Conservation (phyloP, 2,888 invertebrate genomes). For the Meteorus colon region DNA sequence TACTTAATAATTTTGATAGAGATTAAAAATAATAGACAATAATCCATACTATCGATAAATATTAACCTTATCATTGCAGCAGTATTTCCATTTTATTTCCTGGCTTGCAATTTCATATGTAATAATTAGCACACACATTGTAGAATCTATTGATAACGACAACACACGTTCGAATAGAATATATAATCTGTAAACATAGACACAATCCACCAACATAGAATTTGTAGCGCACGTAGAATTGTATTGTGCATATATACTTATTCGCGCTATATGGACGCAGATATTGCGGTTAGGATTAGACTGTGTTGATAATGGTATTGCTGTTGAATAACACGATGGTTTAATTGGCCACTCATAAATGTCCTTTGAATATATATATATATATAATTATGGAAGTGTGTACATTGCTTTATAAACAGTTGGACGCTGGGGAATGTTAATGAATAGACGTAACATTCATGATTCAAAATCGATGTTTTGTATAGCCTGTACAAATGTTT, state of each 20-base stretch:
- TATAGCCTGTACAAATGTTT: background rate
- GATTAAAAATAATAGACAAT: no score
- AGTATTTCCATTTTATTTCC: no score
- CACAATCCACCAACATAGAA: background rate
- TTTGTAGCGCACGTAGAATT: background rate
- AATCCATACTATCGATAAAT: no score
- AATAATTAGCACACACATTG: background rate
- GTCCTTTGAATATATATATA: background rate
- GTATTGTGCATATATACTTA: background rate
- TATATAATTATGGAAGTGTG: background rate
- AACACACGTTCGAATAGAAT: background rate
- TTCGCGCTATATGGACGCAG: background rate
- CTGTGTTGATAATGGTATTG: slow-evolving; percentile 3
- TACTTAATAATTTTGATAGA: no score
- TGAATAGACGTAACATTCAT: background rate
- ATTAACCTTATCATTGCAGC: no score
- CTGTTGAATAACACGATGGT: slow-evolving; percentile 14
- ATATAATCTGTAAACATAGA: background rate
- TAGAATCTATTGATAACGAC: background rate
- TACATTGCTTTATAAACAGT: slow-evolving; percentile 9
- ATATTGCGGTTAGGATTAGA: slow-evolving; percentile 11
- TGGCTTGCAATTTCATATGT: background rate
- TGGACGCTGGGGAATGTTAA: background rate
- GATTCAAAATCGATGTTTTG: slow-evolving; percentile 9
- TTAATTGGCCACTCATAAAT: slow-evolving; percentile 4